These are phyloP conservation scores for Rapana venosa DNA, from an alignment of 2,888 invertebrate species.

Conservation along the genomic window DNA sequence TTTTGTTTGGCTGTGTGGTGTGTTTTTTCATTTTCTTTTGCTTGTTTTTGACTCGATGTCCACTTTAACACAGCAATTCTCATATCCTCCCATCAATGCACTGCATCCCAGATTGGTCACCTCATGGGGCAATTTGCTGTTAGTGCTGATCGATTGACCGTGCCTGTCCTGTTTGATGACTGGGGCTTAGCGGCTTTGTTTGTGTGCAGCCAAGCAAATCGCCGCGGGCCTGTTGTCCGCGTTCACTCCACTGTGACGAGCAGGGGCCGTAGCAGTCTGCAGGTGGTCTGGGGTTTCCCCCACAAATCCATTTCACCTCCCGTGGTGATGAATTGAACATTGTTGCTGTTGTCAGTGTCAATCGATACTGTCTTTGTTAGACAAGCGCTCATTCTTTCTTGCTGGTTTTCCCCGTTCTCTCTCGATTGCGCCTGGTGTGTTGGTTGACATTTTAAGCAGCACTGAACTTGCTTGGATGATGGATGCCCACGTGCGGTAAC, in stretches of 20 bases:
- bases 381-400: neutral
- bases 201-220: neutral
- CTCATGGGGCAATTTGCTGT: neutral
- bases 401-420: neutral
- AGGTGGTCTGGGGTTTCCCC: constrained; percentile 16
- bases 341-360: neutral
- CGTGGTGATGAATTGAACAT: neutral
- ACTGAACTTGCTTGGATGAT: neutral
- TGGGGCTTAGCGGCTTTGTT: neutral
- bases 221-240: neutral
- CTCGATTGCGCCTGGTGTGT: neutral
- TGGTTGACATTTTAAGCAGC: neutral
- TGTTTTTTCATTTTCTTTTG: too few relatives aligned
- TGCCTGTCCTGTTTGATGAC: neutral
- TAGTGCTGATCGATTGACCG: neutral
- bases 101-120: neutral
- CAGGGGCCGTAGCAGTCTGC: neutral
- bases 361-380: constrained; percentile 6
- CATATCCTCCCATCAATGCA: too few relatives aligned
- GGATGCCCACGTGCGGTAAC: neutral
- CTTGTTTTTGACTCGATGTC: too few relatives aligned
- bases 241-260: neutral
- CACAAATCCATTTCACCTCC: neutral
- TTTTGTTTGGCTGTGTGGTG: too few relatives aligned
- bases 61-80: too few relatives aligned